Conservation (phyloP, 2,113 vertebrate genomes). For the Stictonetta naevosa region DNA sequence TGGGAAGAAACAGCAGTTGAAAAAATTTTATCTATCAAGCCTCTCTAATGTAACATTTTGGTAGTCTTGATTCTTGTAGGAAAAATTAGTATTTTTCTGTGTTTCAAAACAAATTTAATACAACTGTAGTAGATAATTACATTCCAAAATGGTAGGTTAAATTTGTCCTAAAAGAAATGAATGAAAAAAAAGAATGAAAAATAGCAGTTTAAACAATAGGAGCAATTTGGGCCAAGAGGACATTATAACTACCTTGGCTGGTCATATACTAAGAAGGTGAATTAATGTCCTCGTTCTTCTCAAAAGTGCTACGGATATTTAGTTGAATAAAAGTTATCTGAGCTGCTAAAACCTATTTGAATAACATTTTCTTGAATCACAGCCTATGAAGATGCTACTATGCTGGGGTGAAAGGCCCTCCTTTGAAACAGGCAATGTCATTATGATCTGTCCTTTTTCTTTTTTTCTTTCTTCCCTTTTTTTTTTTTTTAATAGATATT, state of each 20-base stretch:
- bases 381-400: neutral
- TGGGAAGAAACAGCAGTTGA: neutral
- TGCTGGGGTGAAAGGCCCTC: neutral
- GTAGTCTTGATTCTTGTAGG: neutral
- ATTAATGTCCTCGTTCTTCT: neutral
- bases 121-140: neutral
- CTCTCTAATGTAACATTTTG: neutral
- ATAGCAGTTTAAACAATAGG: neutral
- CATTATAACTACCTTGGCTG: neutral
- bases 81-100: neutral
- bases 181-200: neutral
- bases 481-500: neutral
- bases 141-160: neutral
- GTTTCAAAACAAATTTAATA: neutral
- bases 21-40: neutral
- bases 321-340: neutral
- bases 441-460: neutral
- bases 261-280: neutral
- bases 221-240: neutral
- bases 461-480: neutral
- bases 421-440: neutral
- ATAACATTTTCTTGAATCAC: neutral
- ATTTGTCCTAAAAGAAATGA: neutral
- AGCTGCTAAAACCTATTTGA: neutral
- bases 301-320: neutral